Conservation (phyloP, 92 coral and sea anemone genomes). For the Micromussa lordhowensis region DNA sequence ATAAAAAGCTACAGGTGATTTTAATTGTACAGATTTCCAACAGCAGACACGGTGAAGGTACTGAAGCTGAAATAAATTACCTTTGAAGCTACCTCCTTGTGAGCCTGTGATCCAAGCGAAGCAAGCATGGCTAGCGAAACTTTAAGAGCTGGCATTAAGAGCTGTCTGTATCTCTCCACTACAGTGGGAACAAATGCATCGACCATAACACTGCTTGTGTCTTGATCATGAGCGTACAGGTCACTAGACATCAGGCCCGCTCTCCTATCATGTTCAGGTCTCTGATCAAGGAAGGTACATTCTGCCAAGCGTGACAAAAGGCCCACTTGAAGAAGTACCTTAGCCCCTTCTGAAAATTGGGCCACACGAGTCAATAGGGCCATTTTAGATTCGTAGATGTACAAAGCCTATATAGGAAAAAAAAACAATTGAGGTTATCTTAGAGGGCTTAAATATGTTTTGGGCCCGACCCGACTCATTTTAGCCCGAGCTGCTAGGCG, state of each 20-base stretch:
- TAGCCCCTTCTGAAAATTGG: conserved; percentile 91
- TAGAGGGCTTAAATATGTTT: too few species aligned
- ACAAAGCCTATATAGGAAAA: conserved; percentile 64
- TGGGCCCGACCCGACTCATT: too few species aligned
- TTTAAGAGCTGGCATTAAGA: conserved; percentile 89
- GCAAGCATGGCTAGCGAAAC: conserved; percentile 88
- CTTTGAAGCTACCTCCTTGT: conserved; percentile 90
- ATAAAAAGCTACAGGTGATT: too few species aligned
- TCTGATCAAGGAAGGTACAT: conserved; percentile 86
- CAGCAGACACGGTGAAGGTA: too few species aligned
- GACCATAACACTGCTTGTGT: conserved; percentile 44
- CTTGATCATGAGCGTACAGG: conserved; percentile 57
- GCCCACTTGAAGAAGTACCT: conserved; percentile 88
- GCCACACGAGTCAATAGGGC: conserved; percentile 92
- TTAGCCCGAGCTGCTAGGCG: too few species aligned
- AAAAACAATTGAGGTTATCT: not conserved
- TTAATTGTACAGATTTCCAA: too few species aligned
- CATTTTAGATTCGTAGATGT: conserved; percentile 97
- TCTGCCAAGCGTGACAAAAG: conserved; percentile 93
- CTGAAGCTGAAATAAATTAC: conserved; percentile 29
- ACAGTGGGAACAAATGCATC: conserved; percentile 90
- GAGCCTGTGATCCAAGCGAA: conserved; percentile 83
- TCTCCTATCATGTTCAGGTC: conserved; percentile 79
- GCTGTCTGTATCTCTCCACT: conserved; percentile 90
- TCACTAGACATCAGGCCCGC: conserved; percentile 51